A percentile compares a stretch with the other conserved stretches of the same genome.
phyloP scores from a whole-genome alignment of 2,113 vertebrate species.

The Syngnathus floridae region DNA sequence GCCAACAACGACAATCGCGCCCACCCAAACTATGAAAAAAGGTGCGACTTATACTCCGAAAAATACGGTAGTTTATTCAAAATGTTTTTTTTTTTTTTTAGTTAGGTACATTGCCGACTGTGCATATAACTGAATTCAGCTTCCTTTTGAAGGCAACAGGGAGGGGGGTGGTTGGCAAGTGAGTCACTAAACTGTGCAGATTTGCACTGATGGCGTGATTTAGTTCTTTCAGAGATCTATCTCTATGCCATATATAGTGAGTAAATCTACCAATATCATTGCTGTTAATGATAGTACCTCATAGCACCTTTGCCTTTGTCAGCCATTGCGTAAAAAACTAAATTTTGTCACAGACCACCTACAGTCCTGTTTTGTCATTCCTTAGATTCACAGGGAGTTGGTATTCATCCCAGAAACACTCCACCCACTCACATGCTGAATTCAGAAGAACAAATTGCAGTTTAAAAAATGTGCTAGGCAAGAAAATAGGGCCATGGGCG shows the following conservation, averaged over 20 bases:
- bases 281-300: neutral
- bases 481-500: too few species aligned
- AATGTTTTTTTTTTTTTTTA: too few species aligned
- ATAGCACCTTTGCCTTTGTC: neutral
- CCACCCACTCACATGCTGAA: slow-evolving; percentile 7
- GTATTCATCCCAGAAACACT: slow-evolving; percentile 10
- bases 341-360: neutral
- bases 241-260: neutral
- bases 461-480: neutral
- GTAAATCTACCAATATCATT: neutral
- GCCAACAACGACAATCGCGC: too few species aligned
- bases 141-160: neutral
- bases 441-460: neutral
- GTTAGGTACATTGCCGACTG: neutral
- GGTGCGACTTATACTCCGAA: too few species aligned
- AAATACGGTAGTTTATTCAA: too few species aligned
- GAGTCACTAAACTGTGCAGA: slow-evolving; percentile 4
- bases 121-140: neutral
- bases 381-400: slow-evolving; percentile 3
- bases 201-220: neutral
- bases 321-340: neutral
- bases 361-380: slow-evolving; percentile 8
- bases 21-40: too few species aligned
- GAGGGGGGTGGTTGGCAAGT: neutral
- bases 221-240: neutral